Conservation (phyloP, 2,888 invertebrate genomes). For the Bugulina stolonifera region DNA sequence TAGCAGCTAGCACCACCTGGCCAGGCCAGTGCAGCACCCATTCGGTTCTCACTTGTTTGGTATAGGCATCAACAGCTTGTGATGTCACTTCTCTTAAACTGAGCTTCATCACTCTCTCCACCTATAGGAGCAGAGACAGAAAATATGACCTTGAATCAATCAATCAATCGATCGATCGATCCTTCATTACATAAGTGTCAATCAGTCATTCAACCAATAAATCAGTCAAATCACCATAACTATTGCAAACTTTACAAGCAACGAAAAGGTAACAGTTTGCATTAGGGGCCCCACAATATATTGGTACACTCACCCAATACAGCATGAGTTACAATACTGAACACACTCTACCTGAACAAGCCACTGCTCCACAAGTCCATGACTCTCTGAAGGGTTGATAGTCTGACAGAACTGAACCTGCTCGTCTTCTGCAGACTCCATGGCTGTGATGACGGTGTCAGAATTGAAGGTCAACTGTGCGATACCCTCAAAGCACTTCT, state of each 20-base stretch:
- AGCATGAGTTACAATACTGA: too few relatives aligned
- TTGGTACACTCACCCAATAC: too few relatives aligned
- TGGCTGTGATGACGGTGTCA: slow-evolving; percentile 47
- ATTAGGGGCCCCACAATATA: too few relatives aligned
- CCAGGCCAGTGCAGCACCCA: slow-evolving; percentile 53
- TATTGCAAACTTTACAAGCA: too few relatives aligned
- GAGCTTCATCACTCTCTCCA: slow-evolving; percentile 51
- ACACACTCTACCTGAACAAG: slow-evolving; percentile 41
- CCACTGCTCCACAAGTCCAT: slow-evolving; percentile 51
- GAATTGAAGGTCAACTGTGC: slow-evolving; percentile 44
- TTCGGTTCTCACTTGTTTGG: slow-evolving; percentile 38
- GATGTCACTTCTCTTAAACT: slow-evolving; percentile 42
- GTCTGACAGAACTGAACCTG: slow-evolving; percentile 40
- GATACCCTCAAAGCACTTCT: slow-evolving; percentile 54
- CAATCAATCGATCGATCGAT: too few relatives aligned
- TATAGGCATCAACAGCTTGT: slow-evolving; percentile 45
- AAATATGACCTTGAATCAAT: not conserved
- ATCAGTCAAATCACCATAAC: too few relatives aligned
- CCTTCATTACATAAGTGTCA: too few relatives aligned
- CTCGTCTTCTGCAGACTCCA: slow-evolving; percentile 52
- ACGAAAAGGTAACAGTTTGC: too few relatives aligned
- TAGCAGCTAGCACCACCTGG: slow-evolving; percentile 51
- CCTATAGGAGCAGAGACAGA: slow-evolving; percentile 33
- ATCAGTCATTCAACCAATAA: too few relatives aligned
- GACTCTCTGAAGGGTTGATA: slow-evolving; percentile 47